phyloP scores from a whole-genome alignment of 2,888 invertebrate species.

The Actias luna region DNA sequence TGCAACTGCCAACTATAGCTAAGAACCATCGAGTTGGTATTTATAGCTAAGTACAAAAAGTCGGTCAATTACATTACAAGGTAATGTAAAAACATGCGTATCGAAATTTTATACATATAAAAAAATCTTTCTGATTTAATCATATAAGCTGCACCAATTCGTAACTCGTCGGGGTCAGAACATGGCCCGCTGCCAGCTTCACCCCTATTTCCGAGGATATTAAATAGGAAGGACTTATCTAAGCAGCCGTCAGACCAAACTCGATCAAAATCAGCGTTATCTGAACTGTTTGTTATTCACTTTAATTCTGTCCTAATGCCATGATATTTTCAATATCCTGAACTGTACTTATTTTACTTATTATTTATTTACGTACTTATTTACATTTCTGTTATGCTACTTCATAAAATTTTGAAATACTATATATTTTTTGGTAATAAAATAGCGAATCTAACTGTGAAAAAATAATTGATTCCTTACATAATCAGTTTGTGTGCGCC shows the following conservation, averaged over 20 bases:
- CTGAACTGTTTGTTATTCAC: conserved; percentile 57
- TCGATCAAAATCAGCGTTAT: conserved; percentile 62
- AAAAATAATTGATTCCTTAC: too few species aligned
- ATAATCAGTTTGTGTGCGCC: too few species aligned
- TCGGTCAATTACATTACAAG: neutral
- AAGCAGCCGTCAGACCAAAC: conserved; percentile 49
- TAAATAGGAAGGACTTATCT: conserved; percentile 71
- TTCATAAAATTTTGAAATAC: too few species aligned
- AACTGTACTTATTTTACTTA: too few species aligned
- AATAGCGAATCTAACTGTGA: too few species aligned
- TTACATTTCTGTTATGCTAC: too few species aligned
- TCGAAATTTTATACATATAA: conserved; percentile 15
- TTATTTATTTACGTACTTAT: too few species aligned
- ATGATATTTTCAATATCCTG: too few species aligned
- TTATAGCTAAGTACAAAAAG: too few species aligned
- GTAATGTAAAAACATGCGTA: conserved; percentile 4
- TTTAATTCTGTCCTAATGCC: conserved; percentile 48
- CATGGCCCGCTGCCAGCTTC: conserved; percentile 53
- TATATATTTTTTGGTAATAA: too few species aligned
- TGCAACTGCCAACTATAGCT: too few species aligned
- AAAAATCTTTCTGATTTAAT: conserved; percentile 31
- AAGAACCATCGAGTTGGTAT: too few species aligned
- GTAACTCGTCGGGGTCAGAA: conserved; percentile 37
- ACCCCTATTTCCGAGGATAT: conserved; percentile 51
- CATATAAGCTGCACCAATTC: conserved; percentile 32